Conservation (phyloP, 2,888 invertebrate species). For the Trachelus tabidus region DNA sequence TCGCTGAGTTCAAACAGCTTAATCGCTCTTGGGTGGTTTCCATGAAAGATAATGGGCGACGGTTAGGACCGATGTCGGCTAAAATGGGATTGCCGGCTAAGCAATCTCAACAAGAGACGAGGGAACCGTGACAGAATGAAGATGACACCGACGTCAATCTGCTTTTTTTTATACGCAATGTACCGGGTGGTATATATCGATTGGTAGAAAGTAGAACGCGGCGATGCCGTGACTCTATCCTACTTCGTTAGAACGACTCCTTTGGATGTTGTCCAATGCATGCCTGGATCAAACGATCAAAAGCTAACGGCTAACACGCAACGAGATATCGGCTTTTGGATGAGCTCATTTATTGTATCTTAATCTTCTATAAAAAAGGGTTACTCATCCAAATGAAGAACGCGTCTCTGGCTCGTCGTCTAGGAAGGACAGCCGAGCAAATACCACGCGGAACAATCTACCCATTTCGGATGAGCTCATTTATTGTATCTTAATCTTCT, state of each 20-base stretch:
- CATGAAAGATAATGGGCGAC: neutral
- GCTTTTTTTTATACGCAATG: neutral
- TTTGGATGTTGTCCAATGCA: neutral
- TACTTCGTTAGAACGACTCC: neutral
- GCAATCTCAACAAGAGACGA: neutral
- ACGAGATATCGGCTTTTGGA: neutral
- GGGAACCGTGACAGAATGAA: neutral
- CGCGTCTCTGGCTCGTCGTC: neutral
- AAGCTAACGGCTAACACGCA: neutral
- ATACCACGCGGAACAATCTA: neutral
- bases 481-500: neutral
- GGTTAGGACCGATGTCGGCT: neutral
- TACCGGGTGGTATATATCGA: conserved; percentile 30
- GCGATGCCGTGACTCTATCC: conserved; percentile 9
- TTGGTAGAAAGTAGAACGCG: conserved; percentile 30
- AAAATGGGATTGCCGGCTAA: neutral
- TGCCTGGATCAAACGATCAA: neutral
- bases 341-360: neutral
- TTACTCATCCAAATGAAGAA: neutral
- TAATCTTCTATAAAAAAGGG: neutral
- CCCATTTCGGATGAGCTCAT: neutral
- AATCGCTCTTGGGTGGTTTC: neutral
- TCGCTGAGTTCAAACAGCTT: neutral
- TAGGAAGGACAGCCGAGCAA: neutral
- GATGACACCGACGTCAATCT: neutral